Percentiles rank a stretch among this genome's conserved stretches.
phyloP scores from a whole-genome alignment of 2,888 invertebrate genomes.

The Brachynemurus nebulosus region DNA sequence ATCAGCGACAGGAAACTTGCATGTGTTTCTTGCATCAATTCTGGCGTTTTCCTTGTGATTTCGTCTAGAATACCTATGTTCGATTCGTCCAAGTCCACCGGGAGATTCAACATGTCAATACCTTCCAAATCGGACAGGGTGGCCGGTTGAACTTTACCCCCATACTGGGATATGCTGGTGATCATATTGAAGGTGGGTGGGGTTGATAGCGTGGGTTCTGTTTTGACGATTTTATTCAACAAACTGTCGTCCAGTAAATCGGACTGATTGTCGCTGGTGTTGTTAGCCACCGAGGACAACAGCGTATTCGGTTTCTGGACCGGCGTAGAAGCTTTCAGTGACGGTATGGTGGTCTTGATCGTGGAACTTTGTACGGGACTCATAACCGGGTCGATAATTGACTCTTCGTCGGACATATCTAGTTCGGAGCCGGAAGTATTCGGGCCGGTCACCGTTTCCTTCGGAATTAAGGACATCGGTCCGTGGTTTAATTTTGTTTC shows the following conservation, averaged over 20 bases:
- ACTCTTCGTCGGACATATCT: constrained; percentile 25
- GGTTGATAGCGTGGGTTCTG: not conserved
- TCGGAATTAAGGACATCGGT: not conserved
- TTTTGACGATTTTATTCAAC: constrained; percentile 2
- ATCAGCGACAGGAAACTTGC: constrained; percentile 77
- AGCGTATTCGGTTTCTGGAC: not conserved
- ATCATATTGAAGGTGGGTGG: constrained; percentile 25
- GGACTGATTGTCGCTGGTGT: not conserved
- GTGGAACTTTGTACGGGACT: constrained; percentile 1
- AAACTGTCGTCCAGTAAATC: not conserved
- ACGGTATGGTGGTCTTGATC: not conserved
- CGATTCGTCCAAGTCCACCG: constrained; percentile 56
- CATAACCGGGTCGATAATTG: constrained; percentile 19
- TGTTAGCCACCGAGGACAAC: not conserved
- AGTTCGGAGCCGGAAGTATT: constrained; percentile 27
- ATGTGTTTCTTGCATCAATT: constrained; percentile 67
- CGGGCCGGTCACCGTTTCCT: constrained; percentile 6
- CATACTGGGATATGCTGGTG: constrained; percentile 26
- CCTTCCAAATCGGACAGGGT: constrained; percentile 40
- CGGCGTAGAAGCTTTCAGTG: not conserved
- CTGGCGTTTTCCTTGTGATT: constrained; percentile 36
- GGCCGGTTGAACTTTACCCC: constrained; percentile 27
- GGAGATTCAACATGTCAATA: constrained; percentile 64
- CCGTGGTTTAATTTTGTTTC: constrained; percentile 13
- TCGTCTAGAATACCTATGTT: constrained; percentile 38